Base-by-base conservation (phyloP, 2,797 vertebrate species). In the Pangasius mekongensis region DNA sequence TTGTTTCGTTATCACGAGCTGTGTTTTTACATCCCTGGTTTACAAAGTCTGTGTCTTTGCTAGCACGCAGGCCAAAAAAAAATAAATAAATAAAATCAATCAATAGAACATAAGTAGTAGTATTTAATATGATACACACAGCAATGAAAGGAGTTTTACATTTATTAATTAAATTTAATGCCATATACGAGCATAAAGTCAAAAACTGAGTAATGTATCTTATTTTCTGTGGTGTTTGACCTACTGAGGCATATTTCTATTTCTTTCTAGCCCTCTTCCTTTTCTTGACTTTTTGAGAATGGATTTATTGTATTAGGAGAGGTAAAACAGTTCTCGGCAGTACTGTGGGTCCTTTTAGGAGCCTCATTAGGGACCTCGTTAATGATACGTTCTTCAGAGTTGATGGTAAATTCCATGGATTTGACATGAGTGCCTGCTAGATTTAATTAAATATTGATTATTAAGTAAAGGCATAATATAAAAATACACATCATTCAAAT, bases 1-100 rank as follows among this genome's bases (percentile, higher is more conserved):
- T 83, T 62, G 58, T 83, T 83, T 83, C 80, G 64, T 62, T 83
- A 64, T 83, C 22, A 62, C 27, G 20, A 43, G 56, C 5, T 62
- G 20, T 58, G 52, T 20, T 81, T 80, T 81, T 81, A 36, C 10
- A 22, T 81, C 20, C 52, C 33, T 60, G 33, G 30, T 36, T 81
- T 58, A 81, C 22, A 39, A 58, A 1, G 1, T 33, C 52, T 81
- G 52, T 7, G 27, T 81, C 22, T 81, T 60, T 60, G 4, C 56
- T 18, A 5, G 4, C 30, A 56, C 16, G 18, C 30, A 14, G 5
- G 3, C 4, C 10, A 43, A 47, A 49, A 76, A 24, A 13, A 56
- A 56, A 56, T 18, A 16, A 56, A 56, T 5, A 56, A 56, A 18
- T 18, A 5, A 58, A 73, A 74, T 54, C n/a, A 39, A n/a, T 83